These are phyloP conservation scores for Thysanoteuthis rhombus DNA, from an alignment of 2,888 invertebrate species.

Conservation along the genomic window DNA sequence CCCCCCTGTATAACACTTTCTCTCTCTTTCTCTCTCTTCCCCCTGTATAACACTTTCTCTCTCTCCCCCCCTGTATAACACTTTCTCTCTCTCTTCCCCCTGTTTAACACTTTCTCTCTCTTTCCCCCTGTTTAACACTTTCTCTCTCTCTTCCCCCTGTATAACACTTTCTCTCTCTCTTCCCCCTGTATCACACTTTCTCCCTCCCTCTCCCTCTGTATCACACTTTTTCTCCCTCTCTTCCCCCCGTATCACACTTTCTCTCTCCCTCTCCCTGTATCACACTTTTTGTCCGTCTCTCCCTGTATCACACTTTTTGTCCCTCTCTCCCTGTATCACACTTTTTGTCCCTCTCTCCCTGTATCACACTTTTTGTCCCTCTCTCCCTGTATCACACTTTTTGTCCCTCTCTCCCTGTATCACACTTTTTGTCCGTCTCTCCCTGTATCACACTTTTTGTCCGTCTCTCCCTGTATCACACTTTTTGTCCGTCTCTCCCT, in stretches of 20 bases:
- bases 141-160: neutral
- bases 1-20: neutral
- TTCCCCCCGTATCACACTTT: neutral
- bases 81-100: neutral
- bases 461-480: neutral
- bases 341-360: neutral
- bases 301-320: neutral
- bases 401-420: too few relatives aligned
- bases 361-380: neutral
- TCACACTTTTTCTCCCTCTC: neutral
- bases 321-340: neutral
- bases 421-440: neutral
- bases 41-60: neutral
- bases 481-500: fast-evolving
- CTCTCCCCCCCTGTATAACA: neutral
- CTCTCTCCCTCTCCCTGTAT: too few relatives aligned
- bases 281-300: neutral
- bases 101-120: too few relatives aligned
- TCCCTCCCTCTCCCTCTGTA: neutral
- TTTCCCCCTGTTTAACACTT: too few relatives aligned
- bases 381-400: too few relatives aligned
- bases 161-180: too few relatives aligned
- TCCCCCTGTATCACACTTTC: too few relatives aligned
- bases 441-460: too few relatives aligned
- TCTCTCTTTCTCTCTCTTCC: neutral